Conservation (phyloP, 1,140 invertebrate species). For the Andricus grossulariae region DNA sequence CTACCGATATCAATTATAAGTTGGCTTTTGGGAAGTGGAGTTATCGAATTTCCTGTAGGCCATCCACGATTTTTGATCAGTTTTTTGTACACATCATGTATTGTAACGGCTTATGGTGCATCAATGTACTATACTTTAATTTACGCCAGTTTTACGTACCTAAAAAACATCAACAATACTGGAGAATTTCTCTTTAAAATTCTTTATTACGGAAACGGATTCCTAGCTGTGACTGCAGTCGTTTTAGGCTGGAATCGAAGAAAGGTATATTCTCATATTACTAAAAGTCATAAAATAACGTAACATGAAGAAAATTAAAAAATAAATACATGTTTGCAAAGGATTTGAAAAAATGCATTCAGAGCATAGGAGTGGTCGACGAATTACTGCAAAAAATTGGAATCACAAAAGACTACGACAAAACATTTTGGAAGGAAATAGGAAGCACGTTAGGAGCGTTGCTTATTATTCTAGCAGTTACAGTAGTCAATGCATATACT, state of each 20-base stretch:
- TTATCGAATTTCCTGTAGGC: slow-evolving; percentile 37
- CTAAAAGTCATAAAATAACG: not conserved
- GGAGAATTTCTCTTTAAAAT: slow-evolving; percentile 24
- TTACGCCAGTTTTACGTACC: not conserved
- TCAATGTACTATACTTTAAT: not conserved
- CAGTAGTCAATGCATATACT: not conserved
- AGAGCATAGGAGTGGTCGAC: slow-evolving; percentile 36
- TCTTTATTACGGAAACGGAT: slow-evolving; percentile 35
- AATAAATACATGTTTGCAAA: slow-evolving; percentile 9
- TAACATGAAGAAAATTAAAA: too few relatives aligned
- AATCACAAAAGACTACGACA: slow-evolving; percentile 33
- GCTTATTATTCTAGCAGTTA: not conserved
- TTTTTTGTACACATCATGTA: slow-evolving; percentile 29
- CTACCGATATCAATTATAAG: slow-evolving; percentile 19
- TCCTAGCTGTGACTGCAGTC: slow-evolving; percentile 40
- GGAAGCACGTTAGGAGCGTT: not conserved
- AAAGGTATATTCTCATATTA: slow-evolving; percentile 36
- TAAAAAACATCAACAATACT: not conserved
- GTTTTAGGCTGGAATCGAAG: slow-evolving; percentile 31
- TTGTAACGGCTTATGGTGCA: not conserved
- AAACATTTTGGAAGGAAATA: slow-evolving; percentile 31
- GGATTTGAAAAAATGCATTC: slow-evolving; percentile 37
- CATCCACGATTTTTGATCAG: slow-evolving; percentile 7
- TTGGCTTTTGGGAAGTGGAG: slow-evolving; percentile 35
- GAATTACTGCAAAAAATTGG: slow-evolving; percentile 43